These are phyloP conservation scores for Achatina immaculata DNA, from an alignment of 1,140 invertebrate genomes.

Conservation along the genomic window DNA sequence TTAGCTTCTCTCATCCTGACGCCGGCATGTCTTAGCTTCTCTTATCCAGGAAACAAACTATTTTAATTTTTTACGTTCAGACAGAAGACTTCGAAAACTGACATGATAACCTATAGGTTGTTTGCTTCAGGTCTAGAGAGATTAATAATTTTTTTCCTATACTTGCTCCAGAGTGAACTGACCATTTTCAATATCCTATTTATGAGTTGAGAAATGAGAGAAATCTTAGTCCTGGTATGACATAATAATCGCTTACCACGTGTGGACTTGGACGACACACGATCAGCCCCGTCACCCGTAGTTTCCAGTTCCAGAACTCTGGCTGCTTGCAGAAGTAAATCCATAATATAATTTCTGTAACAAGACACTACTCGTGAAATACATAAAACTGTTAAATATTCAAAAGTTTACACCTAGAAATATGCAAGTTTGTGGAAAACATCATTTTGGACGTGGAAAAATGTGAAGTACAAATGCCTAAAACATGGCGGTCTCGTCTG, in stretches of 20 bases:
- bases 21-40: no score
- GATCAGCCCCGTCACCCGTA: slow-evolving; percentile 10
- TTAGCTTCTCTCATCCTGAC: no score
- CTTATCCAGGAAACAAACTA: no score
- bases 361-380: neutral
- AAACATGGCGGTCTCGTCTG: slow-evolving; percentile 33
- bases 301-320: slow-evolving; percentile 32
- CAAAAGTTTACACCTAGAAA: neutral
- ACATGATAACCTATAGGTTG: no score
- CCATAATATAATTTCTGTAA: slow-evolving; percentile 2
- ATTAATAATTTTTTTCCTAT: no score
- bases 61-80: no score
- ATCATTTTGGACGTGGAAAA: neutral
- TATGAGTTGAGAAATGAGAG: no score
- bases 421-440: neutral
- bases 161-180: no score
- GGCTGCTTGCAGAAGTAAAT: slow-evolving; percentile 38
- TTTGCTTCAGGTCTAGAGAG: no score
- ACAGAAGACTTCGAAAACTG: no score
- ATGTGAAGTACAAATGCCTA: neutral
- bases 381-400: neutral
- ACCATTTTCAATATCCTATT: no score
- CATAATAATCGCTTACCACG: slow-evolving; percentile 31
- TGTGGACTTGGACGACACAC: slow-evolving; percentile 22
- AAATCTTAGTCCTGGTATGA: no score